These are phyloP conservation scores for Adoxophyes honmai DNA, from an alignment of 1,140 invertebrate genomes.

Conservation along the genomic window DNA sequence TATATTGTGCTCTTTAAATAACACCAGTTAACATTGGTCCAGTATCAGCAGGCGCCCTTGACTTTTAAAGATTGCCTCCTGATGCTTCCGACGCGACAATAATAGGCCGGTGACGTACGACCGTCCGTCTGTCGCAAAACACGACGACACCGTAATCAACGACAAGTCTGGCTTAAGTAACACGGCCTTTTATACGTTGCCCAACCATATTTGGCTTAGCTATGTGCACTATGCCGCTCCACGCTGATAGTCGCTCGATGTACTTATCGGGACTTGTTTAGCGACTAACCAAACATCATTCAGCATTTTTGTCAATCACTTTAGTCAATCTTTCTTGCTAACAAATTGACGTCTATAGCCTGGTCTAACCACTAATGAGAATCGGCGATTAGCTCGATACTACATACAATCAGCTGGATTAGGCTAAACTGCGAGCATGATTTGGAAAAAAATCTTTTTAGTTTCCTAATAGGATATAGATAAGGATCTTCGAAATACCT, in stretches of 20 bases:
- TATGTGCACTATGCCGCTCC: slow-evolving; percentile 6
- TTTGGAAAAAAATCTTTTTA: background rate
- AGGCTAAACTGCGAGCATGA: background rate
- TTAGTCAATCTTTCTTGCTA: background rate
- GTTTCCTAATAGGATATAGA: slow-evolving; percentile 27
- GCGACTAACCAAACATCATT: background rate
- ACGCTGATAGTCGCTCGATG: slow-evolving; percentile 3
- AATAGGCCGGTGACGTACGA: slow-evolving; percentile 37
- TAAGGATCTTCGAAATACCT: slow-evolving; percentile 24
- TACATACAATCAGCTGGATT: background rate
- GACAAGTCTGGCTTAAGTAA: background rate
- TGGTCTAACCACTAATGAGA: background rate
- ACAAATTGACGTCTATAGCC: slow-evolving; percentile 4
- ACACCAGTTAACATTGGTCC: slow-evolving; percentile 76
- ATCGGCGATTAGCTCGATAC: slow-evolving; percentile 1
- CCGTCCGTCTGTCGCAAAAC: slow-evolving; percentile 22
- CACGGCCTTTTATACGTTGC: slow-evolving; percentile 7
- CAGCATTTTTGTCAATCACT: slow-evolving; percentile 10
- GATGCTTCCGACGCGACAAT: slow-evolving; percentile 67
- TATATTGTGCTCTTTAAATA: slow-evolving; percentile 67
- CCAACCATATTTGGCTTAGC: slow-evolving; percentile 14
- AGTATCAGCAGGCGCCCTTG: slow-evolving; percentile 60
- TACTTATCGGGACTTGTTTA: background rate
- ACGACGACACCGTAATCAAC: background rate
- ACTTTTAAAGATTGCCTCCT: slow-evolving; percentile 60